Evolutionary conservation across 2,113 vertebrate genomes (phyloP), one percentile per base, ranked within the genome.

Genomic region (Lichenostomus cassidix): DNA sequence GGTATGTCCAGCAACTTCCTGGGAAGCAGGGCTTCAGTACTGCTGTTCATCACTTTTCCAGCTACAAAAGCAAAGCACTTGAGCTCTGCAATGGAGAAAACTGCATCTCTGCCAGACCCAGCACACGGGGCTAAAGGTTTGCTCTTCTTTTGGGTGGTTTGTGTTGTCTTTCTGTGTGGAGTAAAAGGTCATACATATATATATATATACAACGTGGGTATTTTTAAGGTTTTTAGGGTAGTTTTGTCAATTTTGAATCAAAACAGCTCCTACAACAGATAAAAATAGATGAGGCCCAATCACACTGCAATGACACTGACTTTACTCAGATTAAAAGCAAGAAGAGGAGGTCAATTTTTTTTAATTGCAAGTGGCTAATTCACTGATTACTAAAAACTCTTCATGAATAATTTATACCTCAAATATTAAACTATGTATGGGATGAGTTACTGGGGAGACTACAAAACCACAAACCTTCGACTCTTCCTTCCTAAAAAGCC

Each of bases 341-440:
- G 85, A 94, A 92, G 71, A 90, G 37, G 65, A 91, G 89, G 91
- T 94, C 89, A 94, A 47, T 83, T 90, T 93, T 95, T 42, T 95
- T 95, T 96, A 94, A 96, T 93, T 93, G 52, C 71, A 90, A 77
- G 33, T 90, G 86, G 92, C 63, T 93, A 95, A 95, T 95, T 95
- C 89, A 86, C 94, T 96, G 95, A 96, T 90, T 96, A 82, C 88
- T 95, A 88, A 86, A 95, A 95, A 81, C 7, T 83, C 55, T 92
- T 90, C 28, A 95, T 97, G 86, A 96, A 94, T 95, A 93, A 95
- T 96, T 92, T 92, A 96, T 96, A 81, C 44, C 23, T 93, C 55
- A 86, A 92, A 93, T 93, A 86, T 88, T 70, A 94, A 80, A 86
- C 68, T 70, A 56, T 52, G 11, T 82, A 73, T 79, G 53, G 92